Evolutionary conservation across 2,113 vertebrate species (phyloP).

Genomic region (Ciconia stormi): DNA sequence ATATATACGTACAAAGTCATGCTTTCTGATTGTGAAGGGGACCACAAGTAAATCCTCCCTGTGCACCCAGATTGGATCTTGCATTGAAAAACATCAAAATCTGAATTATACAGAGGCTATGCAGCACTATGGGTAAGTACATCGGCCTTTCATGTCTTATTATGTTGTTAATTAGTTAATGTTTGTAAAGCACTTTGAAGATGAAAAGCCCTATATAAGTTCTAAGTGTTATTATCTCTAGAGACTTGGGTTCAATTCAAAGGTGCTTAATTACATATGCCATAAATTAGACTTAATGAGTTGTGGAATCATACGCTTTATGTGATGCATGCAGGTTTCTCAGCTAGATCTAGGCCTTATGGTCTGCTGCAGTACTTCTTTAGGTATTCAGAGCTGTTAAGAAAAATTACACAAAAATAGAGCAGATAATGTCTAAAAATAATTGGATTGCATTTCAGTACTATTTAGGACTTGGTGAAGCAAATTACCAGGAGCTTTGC

Average conservation of each 20-base stretch:
- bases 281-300: slow-evolving; percentile 74
- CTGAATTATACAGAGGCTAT: slow-evolving; percentile 53
- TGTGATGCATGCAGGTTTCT: neutral
- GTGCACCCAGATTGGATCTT: neutral
- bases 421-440: neutral
- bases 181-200: slow-evolving; percentile 74
- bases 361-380: neutral
- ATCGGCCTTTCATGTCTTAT: slow-evolving; percentile 65
- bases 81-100: slow-evolving; percentile 42
- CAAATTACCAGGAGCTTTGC: neutral
- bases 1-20: neutral
- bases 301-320: slow-evolving; percentile 40
- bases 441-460: neutral
- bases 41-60: neutral
- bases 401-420: neutral
- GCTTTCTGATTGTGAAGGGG: neutral
- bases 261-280: slow-evolving; percentile 73
- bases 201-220: slow-evolving; percentile 69
- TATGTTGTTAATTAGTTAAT: slow-evolving; percentile 75
- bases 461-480: neutral
- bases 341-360: neutral
- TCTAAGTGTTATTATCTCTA: slow-evolving; percentile 71
- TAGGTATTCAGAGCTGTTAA: neutral
- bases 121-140: slow-evolving; percentile 42
- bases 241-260: slow-evolving; percentile 64